Base-by-base conservation (phyloP, 64 coral and sea anemone genomes). In the Dendrophyllia cribrosa region DNA sequence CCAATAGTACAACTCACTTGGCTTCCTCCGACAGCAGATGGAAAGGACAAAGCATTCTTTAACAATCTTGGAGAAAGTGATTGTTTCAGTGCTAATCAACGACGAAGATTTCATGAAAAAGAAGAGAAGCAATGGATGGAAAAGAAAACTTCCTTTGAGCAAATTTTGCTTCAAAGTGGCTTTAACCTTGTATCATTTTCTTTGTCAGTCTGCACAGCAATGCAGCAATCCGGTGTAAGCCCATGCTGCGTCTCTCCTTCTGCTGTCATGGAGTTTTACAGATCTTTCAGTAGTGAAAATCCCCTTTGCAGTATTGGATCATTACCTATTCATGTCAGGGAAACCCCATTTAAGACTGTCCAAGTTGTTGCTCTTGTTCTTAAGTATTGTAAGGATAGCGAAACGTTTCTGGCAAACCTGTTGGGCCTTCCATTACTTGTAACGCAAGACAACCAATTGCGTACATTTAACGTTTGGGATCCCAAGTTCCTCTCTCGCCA, bases 391-490 rank as follows among this genome's bases (percentile, higher is more conserved):
- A 95, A 83, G 55, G 44, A 63, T 51, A 79, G 75, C n/a, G 8
- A 25, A 43, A 5, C 74, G 0, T 98, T 98, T 45, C 50, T 78
- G 2, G 51, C 67, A 10, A 93, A 76, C 20, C 83, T 98, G 0
- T 20, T 86, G 61, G 96, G 91, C 3, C 82, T 98, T 70, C 96
- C 96, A 43, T 66, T 98, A 61, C 83, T 98, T 19, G 72, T 98
- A 23, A 98, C 96, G 2, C 56, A 91, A 50, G 96, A 98, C 76
- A 63, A 88, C 20, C 48, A 49, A 22, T 12, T 98, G 7, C 75
- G 53, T 24, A 23, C 14, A 43, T 95, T 95, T 65, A 79, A 76
- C 52, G 6, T 16, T 3, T 9, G 52, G 0, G 22, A 72, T 69
- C 74, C 74, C 15, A 88, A 77, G 58, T 98, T 93, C 43, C 60